Conservation (phyloP, 2,888 invertebrate genomes). For the Aradus depressus region DNA sequence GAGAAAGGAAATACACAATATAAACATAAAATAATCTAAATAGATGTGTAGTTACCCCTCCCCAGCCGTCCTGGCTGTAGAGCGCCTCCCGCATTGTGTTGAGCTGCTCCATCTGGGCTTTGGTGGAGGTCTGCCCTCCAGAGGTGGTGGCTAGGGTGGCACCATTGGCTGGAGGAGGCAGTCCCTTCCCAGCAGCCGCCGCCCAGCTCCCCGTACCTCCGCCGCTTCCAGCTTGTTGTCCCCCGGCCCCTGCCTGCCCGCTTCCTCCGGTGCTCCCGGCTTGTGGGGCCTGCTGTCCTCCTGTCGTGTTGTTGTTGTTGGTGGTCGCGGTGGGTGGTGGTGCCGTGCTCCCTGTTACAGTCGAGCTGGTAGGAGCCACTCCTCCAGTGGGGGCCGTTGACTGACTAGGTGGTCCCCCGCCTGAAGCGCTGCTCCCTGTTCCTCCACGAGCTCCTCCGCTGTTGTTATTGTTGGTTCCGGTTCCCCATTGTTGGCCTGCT, state of each 20-base stretch:
- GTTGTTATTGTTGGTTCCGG: slow-evolving; percentile 35
- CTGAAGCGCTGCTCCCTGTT: slow-evolving; percentile 16
- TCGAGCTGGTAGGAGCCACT: slow-evolving; percentile 15
- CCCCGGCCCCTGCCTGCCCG: slow-evolving; percentile 4
- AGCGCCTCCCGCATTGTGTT: slow-evolving; percentile 84
- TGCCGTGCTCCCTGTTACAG: slow-evolving; percentile 30
- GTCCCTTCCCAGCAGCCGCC: slow-evolving; percentile 43
- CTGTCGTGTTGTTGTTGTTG: slow-evolving; percentile 14
- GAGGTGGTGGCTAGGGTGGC: slow-evolving; percentile 31
- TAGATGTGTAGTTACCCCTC: slow-evolving; percentile 55
- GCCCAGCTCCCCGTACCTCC: slow-evolving; percentile 39
- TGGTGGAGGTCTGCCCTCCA: slow-evolving; percentile 53
- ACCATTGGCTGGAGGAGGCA: slow-evolving; percentile 31
- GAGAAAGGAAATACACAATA: not conserved
- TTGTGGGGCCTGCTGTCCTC: slow-evolving; percentile 11
- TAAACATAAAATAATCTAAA: slow-evolving; percentile 6
- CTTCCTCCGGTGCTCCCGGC: slow-evolving; percentile 12
- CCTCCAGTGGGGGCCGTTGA: slow-evolving; percentile 25
- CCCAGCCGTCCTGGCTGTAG: slow-evolving; percentile 88
- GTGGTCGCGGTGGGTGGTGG: slow-evolving; percentile 19
- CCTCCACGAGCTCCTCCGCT: slow-evolving; percentile 27
- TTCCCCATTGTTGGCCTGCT: slow-evolving; percentile 26
- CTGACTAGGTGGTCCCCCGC: slow-evolving; percentile 28
- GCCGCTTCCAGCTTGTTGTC: slow-evolving; percentile 21
- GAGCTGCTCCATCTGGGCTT: slow-evolving; percentile 74